Base-by-base conservation (phyloP, 2,888 invertebrate genomes). In the Frankliniella intonsa region DNA sequence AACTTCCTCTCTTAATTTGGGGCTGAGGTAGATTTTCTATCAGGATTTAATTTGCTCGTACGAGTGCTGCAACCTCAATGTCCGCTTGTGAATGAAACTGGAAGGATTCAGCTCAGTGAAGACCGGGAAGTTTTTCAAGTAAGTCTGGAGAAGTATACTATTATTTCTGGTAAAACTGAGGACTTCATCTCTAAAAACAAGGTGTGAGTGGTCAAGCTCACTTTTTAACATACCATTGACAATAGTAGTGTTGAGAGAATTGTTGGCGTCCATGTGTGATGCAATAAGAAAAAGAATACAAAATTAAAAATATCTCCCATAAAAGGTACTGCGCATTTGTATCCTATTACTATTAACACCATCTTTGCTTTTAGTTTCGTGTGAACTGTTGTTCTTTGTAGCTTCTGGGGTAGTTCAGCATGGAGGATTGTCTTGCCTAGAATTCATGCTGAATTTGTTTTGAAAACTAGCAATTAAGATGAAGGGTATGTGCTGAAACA, bases 51-150 rank as follows among this genome's bases (percentile, higher is more conserved):
- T 25, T 25, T 11, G 25, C 22, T 76, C 69, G 12, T 22, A 25
- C 12, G 69, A 76, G 25, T 76, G 69, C 69, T 25, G 69, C 69
- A 76, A 76, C 69, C 69, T 8, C 69, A 76, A 76, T 25, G 69
- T 25, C 69, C 69, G 69, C 69, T 76, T 76, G 69, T 22, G 22
- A 76, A 25, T 76, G 69, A 76, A 76, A 76, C 69, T 76, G 69
- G 69, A 76, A 76, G 69, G 69, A 76, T 76, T n/a, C 69, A 25
- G 25, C 69, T 76, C 69, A 76, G 69, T 76, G 69, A 76, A 76
- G 69, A 76, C 25, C 22, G 69, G 22, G 22, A 76, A 76, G 25
- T 25, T 76, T 76, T 76, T 76, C 69, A 76, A 76, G 69, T 76
- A 76, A 76, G 69, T 76, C 69, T 76, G 69, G 69, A 25, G 25